phyloP scores from a whole-genome alignment of 2,113 vertebrate species.

The Onychorhynchus coronatus region DNA sequence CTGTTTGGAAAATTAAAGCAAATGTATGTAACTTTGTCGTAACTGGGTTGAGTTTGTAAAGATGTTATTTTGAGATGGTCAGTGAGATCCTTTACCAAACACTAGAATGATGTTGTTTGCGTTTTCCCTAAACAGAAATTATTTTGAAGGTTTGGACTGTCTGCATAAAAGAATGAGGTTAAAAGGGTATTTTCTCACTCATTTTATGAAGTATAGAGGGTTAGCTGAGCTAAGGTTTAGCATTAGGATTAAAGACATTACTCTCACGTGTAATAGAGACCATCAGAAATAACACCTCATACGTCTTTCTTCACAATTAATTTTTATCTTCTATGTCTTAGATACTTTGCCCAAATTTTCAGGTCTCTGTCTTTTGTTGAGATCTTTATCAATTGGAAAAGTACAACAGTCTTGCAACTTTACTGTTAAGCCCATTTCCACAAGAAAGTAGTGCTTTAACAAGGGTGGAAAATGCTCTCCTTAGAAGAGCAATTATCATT shows the following conservation, averaged over 20 bases:
- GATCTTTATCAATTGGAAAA: slow-evolving; percentile 52
- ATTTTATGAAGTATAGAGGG: not conserved
- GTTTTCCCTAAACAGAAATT: not conserved
- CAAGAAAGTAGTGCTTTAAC: slow-evolving; percentile 73
- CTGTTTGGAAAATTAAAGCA: not conserved
- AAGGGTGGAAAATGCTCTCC: slow-evolving; percentile 70
- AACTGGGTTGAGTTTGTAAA: not conserved
- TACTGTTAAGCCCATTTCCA: slow-evolving; percentile 71
- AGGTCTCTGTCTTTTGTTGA: slow-evolving; percentile 26
- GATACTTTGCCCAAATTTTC: slow-evolving; percentile 37
- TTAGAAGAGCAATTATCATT: slow-evolving; percentile 70
- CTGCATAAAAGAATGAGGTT: not conserved
- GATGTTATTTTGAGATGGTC: not conserved
- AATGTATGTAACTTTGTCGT: not conserved
- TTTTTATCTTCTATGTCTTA: slow-evolving; percentile 47
- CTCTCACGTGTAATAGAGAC: not conserved
- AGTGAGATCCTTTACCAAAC: not conserved
- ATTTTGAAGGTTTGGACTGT: not conserved
- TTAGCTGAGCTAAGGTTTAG: not conserved
- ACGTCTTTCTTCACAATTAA: not conserved
- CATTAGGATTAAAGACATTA: not conserved
- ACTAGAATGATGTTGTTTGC: not conserved
- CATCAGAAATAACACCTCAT: not conserved
- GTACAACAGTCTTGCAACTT: slow-evolving; percentile 42
- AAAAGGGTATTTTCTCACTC: not conserved